These are phyloP conservation scores for Hymenopus coronatus DNA, from an alignment of 2,888 invertebrate genomes.

Conservation along the genomic window DNA sequence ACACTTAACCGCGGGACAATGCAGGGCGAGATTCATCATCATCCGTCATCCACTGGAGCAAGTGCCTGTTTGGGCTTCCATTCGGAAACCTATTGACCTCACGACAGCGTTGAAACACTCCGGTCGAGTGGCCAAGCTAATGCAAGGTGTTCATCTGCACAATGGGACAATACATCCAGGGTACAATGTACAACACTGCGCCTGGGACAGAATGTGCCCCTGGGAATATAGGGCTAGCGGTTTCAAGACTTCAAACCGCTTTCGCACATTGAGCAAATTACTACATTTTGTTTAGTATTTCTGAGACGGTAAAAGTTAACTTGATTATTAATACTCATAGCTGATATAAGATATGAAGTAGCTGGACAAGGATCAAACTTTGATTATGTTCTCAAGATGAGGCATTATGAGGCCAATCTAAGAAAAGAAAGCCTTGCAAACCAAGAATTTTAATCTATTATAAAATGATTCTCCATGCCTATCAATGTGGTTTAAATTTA, in stretches of 20 bases:
- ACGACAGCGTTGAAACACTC: not conserved
- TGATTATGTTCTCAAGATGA: too few relatives aligned
- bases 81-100: not conserved
- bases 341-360: too few relatives aligned
- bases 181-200: not conserved
- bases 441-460: too few relatives aligned
- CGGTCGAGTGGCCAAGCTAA: not conserved
- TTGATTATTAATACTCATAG: too few relatives aligned
- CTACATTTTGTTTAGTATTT: too few relatives aligned
- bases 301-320: too few relatives aligned
- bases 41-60: not conserved
- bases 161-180: not conserved
- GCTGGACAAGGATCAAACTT: too few relatives aligned
- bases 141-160: not conserved
- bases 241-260: not conserved
- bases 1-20: not conserved
- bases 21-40: not conserved
- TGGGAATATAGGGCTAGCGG: not conserved
- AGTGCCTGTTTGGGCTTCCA: not conserved
- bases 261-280: too few relatives aligned
- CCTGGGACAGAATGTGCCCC: not conserved
- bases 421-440: too few relatives aligned
- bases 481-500: too few relatives aligned
- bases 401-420: too few relatives aligned
- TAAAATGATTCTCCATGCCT: too few relatives aligned